Evolutionary conservation across 2,888 invertebrate genomes (phyloP).

Genomic region (Andricus quercusramuli): DNA sequence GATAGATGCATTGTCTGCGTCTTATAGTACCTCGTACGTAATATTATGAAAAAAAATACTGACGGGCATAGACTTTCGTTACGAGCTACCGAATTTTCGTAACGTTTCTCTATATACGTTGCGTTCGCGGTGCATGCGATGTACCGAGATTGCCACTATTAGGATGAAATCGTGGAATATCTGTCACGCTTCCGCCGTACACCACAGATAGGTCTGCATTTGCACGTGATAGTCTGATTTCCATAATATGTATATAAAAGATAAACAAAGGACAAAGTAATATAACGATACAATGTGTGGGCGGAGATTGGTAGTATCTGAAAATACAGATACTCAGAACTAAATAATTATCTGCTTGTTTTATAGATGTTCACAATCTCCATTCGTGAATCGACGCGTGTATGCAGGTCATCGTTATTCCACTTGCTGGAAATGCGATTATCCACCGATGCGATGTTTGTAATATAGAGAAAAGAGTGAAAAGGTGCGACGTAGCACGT

Average conservation of each 20-base stretch:
- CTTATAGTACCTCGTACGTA: conserved; percentile 23
- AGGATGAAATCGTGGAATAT: conserved; percentile 40
- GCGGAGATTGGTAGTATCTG: conserved; percentile 23
- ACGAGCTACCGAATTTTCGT: not conserved
- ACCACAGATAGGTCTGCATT: conserved; percentile 39
- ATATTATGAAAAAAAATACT: not conserved
- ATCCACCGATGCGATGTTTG: conserved; percentile 36
- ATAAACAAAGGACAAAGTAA: conserved; percentile 37
- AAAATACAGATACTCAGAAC: conserved; percentile 28
- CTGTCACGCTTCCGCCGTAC: conserved; percentile 41
- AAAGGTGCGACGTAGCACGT: conserved; percentile 19
- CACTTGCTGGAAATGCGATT: conserved; percentile 34
- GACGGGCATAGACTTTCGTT: not conserved
- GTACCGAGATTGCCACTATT: conserved; percentile 12
- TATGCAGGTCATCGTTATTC: conserved; percentile 39
- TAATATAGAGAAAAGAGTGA: conserved; percentile 22
- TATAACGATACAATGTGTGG: conserved; percentile 13
- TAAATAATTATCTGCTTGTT: conserved; percentile 22
- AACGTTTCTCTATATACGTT: conserved; percentile 4
- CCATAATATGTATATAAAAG: conserved; percentile 36
- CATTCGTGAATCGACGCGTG: conserved; percentile 37
- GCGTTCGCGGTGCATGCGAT: conserved; percentile 1
- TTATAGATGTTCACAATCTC: conserved; percentile 31
- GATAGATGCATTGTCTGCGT: conserved; percentile 40
- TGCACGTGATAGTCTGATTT: conserved; percentile 42